Conservation (phyloP, 1,140 invertebrate genomes). For the Heliconius congener region DNA sequence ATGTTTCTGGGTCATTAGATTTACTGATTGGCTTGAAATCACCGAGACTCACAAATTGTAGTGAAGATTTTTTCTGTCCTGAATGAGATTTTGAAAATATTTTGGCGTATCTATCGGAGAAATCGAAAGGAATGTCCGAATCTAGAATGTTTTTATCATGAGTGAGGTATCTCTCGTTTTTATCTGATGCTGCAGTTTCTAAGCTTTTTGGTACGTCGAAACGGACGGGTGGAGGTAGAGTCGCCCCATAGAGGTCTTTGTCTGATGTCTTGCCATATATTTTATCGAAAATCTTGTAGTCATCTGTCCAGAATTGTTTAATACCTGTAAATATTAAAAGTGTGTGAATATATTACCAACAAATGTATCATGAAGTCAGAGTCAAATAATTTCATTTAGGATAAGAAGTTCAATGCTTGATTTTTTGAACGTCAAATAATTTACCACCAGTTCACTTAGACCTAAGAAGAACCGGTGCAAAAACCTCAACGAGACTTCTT, state of each 20-base stretch:
- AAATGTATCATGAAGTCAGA: too few species aligned
- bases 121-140: conserved; percentile 35
- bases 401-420: too few species aligned
- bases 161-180: conserved; percentile 55
- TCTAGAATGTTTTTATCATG: conserved; percentile 40
- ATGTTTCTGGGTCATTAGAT: conserved; percentile 58
- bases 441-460: too few species aligned
- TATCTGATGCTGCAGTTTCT: conserved; percentile 51
- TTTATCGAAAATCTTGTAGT: conserved; percentile 67
- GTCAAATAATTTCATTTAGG: too few species aligned
- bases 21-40: conserved; percentile 62
- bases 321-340: conserved; percentile 52
- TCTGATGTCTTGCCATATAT: conserved; percentile 72
- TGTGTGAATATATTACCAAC: too few species aligned
- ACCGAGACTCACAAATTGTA: conserved; percentile 61
- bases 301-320: conserved; percentile 68
- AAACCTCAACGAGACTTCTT: too few species aligned
- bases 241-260: conserved; percentile 61
- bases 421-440: too few species aligned
- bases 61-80: conserved; percentile 48
- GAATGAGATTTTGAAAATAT: conserved; percentile 45
- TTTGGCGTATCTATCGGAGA: conserved; percentile 50
- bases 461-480: too few species aligned
- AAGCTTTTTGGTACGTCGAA: conserved; percentile 39
- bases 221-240: conserved; percentile 51